Evolutionary conservation across 2,888 invertebrate species (phyloP).

Genomic region (Temnothorax unifasciatus): DNA sequence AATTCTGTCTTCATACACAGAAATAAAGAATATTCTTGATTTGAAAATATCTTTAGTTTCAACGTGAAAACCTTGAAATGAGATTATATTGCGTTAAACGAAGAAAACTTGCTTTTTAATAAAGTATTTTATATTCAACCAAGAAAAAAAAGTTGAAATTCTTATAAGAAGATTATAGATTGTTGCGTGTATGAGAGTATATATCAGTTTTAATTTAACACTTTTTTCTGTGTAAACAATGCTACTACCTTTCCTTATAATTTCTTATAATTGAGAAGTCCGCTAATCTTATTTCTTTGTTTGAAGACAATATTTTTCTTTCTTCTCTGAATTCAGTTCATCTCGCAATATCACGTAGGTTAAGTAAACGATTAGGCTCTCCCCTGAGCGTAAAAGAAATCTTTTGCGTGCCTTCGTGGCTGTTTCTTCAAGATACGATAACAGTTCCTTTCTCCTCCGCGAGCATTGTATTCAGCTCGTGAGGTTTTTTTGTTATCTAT

Average conservation of each 20-base stretch:
- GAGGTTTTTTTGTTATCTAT: constrained; percentile 1
- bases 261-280: not conserved
- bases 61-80: too few relatives aligned
- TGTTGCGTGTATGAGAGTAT: too few relatives aligned
- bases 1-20: not conserved
- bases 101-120: too few relatives aligned
- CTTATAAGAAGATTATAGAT: too few relatives aligned
- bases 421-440: constrained; percentile 43
- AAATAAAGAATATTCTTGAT: too few relatives aligned
- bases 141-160: too few relatives aligned
- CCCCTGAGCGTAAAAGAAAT: not conserved
- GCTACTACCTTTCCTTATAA: not conserved
- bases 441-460: not conserved
- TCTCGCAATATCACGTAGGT: not conserved
- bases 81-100: too few relatives aligned
- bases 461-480: not conserved
- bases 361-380: constrained; percentile 25
- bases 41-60: too few relatives aligned
- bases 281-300: not conserved
- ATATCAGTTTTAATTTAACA: too few relatives aligned
- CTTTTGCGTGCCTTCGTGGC: not conserved
- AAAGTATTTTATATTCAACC: too few relatives aligned
- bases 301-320: not conserved
- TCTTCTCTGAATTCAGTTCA: not conserved
- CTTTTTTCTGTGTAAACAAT: not conserved